phyloP scores from a whole-genome alignment of 2,888 invertebrate genomes.

The Prenolepis imparis region DNA sequence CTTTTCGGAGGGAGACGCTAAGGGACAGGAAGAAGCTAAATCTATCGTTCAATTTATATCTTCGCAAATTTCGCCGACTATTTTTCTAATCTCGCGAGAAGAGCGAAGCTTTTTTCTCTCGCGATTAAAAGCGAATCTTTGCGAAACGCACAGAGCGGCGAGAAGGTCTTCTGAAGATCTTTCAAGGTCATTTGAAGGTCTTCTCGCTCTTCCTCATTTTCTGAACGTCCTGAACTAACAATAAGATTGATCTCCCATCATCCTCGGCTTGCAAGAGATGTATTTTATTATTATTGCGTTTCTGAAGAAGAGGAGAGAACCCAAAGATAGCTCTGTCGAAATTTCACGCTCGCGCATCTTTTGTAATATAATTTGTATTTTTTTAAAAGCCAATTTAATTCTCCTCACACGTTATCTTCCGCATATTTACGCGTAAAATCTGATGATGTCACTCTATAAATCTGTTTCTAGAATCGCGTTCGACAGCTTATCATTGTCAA shows the following conservation, averaged over 20 bases:
- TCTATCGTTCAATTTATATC: background rate
- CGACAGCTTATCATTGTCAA: background rate
- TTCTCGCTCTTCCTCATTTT: background rate
- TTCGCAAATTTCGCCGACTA: conserved; percentile 46
- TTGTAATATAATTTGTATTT: background rate
- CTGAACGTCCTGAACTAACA: background rate
- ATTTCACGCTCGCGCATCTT: background rate
- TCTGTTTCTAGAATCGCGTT: background rate
- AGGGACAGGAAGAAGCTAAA: conserved; percentile 4
- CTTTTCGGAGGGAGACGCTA: background rate
- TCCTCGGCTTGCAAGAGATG: background rate
- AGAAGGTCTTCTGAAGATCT: background rate
- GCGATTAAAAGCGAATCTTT: background rate
- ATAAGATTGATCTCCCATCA: too few relatives aligned
- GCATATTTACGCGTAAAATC: background rate
- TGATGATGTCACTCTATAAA: background rate
- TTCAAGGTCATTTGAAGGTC: background rate
- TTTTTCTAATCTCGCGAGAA: conserved; percentile 44
- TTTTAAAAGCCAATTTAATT: background rate
- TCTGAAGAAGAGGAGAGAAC: too few relatives aligned
- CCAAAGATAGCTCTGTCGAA: too few relatives aligned
- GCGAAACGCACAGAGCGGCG: background rate
- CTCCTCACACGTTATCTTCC: background rate
- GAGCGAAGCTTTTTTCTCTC: too few relatives aligned
- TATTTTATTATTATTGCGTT: background rate